phyloP scores from a whole-genome alignment of 1,140 invertebrate species.

The Diabrotica virgifera region DNA sequence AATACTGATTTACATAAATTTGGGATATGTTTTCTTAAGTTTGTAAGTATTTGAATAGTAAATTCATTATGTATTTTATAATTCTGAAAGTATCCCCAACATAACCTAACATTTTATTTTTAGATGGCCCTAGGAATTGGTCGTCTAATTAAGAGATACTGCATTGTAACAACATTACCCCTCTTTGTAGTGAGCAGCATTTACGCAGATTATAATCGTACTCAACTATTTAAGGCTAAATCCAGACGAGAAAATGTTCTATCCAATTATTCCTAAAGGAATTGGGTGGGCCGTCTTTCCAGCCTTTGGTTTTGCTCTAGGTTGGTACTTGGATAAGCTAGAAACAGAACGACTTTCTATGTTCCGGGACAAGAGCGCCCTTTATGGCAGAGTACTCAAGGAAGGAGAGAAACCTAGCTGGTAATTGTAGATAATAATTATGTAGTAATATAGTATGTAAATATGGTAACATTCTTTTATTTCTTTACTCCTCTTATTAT shows the following conservation, averaged over 20 bases:
- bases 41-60: too few relatives aligned
- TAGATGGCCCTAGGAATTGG: constrained; percentile 42
- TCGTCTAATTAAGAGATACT: constrained; percentile 55
- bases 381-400: constrained; percentile 64
- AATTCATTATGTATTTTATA: too few relatives aligned
- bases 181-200: constrained; percentile 55
- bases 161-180: constrained; percentile 63
- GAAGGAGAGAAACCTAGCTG: constrained; percentile 69
- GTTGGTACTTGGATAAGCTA: constrained; percentile 61
- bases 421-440: constrained; percentile 52
- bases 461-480: too few relatives aligned
- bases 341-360: constrained; percentile 66
- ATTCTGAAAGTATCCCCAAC: not conserved
- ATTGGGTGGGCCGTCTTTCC: constrained; percentile 51
- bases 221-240: constrained; percentile 64
- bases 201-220: constrained; percentile 66
- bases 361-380: constrained; percentile 73
- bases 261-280: constrained; percentile 45
- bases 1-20: too few relatives aligned
- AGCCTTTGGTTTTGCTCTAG: constrained; percentile 56
- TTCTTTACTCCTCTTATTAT: too few relatives aligned
- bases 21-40: too few relatives aligned
- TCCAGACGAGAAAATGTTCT: constrained; percentile 46
- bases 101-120: constrained; percentile 31
- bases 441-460: not conserved